Conservation (phyloP, 2,888 invertebrate genomes). For the Ormia ochracea region DNA sequence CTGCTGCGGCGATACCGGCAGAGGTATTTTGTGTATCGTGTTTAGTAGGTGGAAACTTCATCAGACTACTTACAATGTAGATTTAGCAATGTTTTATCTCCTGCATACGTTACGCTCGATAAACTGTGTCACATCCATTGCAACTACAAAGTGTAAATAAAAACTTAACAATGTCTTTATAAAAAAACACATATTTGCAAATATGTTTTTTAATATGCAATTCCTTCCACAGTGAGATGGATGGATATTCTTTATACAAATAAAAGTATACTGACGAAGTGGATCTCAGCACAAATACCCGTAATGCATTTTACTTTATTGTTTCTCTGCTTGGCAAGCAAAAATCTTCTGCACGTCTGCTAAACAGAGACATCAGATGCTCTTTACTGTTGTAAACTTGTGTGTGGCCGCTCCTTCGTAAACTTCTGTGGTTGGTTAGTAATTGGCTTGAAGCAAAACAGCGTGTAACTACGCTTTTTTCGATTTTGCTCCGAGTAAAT, state of each 20-base stretch:
- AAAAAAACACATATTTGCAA: slow-evolving; percentile 23
- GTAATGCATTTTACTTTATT: too few relatives aligned
- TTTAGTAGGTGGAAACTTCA: slow-evolving; percentile 11
- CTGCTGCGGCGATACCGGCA: neutral
- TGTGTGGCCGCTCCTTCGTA: too few relatives aligned
- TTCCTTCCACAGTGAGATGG: neutral
- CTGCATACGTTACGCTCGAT: slow-evolving; percentile 47
- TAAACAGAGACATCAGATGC: too few relatives aligned
- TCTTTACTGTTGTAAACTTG: too few relatives aligned
- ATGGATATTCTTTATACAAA: neutral
- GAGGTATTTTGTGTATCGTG: slow-evolving; percentile 11
- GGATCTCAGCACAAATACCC: too few relatives aligned
- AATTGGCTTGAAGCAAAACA: too few relatives aligned
- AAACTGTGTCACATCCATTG: slow-evolving; percentile 45
- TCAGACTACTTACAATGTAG: neutral
- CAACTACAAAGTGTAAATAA: slow-evolving; percentile 39
- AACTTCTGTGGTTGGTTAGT: too few relatives aligned
- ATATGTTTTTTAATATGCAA: neutral
- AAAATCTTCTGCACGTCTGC: too few relatives aligned
- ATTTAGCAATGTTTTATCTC: slow-evolving; percentile 37
- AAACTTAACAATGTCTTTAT: neutral
- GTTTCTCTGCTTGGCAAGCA: too few relatives aligned
- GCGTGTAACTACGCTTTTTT: too few relatives aligned
- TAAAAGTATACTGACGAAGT: neutral
- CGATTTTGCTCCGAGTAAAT: too few relatives aligned